A percentile compares a stretch with the other conserved stretches of the same genome.
Evolutionary conservation across 1,140 invertebrate genomes (phyloP).

Genomic region (Brachystomella parvula): DNA sequence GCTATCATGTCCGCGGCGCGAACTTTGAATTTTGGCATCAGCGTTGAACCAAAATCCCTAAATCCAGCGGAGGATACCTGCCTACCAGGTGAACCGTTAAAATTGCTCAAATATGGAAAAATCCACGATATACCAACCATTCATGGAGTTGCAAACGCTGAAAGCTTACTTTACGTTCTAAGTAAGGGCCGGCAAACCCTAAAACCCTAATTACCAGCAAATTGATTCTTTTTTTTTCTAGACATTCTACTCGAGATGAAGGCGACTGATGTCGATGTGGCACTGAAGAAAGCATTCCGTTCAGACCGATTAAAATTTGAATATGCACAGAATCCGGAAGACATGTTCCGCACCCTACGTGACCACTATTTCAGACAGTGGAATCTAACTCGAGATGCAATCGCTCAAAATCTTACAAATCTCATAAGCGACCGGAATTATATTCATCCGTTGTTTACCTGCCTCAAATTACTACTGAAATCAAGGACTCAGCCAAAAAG

Average conservation of each 20-base stretch:
- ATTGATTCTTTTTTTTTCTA: neutral
- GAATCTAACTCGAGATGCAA: neutral
- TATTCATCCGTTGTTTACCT: neutral
- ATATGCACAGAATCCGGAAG: slow-evolving; percentile 4
- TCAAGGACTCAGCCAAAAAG: neutral
- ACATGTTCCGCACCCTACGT: neutral
- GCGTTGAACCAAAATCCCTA: neutral
- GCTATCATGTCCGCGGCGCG: too few species aligned
- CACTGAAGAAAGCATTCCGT: neutral
- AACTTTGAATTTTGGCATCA: neutral
- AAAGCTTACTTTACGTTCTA: neutral
- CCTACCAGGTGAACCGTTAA: neutral
- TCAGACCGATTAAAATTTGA: neutral
- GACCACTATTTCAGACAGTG: neutral
- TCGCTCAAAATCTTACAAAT: neutral
- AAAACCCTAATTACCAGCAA: neutral
- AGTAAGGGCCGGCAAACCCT: neutral
- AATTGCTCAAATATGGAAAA: neutral
- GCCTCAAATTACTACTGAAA: neutral
- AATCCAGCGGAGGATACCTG: neutral
- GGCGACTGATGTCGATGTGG: neutral
- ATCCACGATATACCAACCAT: neutral
- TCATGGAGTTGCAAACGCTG: neutral
- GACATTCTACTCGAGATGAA: neutral
- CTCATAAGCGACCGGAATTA: neutral